Evolutionary conservation across 2,797 vertebrate genomes (phyloP), one percentile per base, ranked within the genome.

Genomic region (Alexandromys oeconomus): DNA sequence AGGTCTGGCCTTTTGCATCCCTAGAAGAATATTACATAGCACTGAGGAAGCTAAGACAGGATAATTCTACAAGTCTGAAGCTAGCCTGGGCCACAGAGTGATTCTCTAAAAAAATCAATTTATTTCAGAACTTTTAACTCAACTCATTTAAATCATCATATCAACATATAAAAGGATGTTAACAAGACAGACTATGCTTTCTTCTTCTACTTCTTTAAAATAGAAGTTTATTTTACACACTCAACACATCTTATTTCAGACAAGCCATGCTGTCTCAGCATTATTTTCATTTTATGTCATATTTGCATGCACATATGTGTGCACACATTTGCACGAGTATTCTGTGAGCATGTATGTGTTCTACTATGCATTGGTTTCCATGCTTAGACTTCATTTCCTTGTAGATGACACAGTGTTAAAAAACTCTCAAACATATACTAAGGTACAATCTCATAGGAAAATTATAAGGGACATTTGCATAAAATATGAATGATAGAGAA

Each of bases 151-250:
- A 74, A 87, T 76, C 59, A 91, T 71, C n/a, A 87, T 63, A 59
- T 78, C 14, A 81, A 43, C 40, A 74, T 46, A 63, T 14, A 85
- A 93, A 93, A 87, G 78, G 31, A 87, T 63, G 81, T 63, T 71
- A 76, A 87, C 48, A 15, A 93, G 12, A n/a, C 40, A 69, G 9
- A 69, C n/a, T 27, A 86, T 21, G 61, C 34, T 82, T 87, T 92
- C 76, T 73, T 81, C 51, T 29, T 13, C n/a, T 61, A 96, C 48
- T 31, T 87, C 65, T 95, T 96, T 51, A 27, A 95, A 90, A 92
- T 9, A 27, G 12, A 76, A 67, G 2, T 89, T 15, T 4, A 15
- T 80, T 94, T 97, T 87, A 82, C 10, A 77, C 12, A 43, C 2
- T 69, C 0, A 69, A 40, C 29, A 76, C 74, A 29, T 54, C 40